Base-by-base conservation (phyloP, 2,113 vertebrate genomes). In the Datnioides undecimradiatus region DNA sequence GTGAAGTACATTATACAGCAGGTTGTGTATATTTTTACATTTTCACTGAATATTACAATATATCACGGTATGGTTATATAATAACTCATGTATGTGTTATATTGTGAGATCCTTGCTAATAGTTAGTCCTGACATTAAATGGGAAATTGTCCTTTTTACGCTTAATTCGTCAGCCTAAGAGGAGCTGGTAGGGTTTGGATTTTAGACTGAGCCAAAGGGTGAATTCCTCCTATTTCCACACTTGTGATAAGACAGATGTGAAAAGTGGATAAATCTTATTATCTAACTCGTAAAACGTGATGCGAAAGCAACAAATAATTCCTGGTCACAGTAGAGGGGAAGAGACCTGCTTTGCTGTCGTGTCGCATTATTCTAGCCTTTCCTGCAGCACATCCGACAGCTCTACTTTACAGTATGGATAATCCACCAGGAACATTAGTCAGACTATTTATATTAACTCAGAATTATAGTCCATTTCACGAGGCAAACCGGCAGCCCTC, bases 361-460 rank as follows among this genome's bases (percentile, higher is more conserved):
- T 12, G 9, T 45, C 29, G 3, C n/a, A 19, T 76, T 41, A 73
- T 0, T 12, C 16, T 1, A 8, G 40, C 38, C 43, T 57, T 14
- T 40, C 46, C 31, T 34, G 63, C 31, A 63, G 12, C 21, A 54
- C 85, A 80, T 90, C 83, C 65, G 43, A 76, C 62, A 66, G 54
- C 75, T 80, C 54, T 29, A 8, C 57, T 59, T 29, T 57, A 54
- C 51, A 45, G 51, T 70, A 33, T 14, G 64, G 41, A 69, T 81
- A 81, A 88, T 87, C 84, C 83, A 76, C n/a, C 60, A 34, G 67
- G 68, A 78, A 75, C 75, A 78, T 91, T 80, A 86, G 76, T 69
- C 54, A 25, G 64, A 80, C 73, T 83, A 79, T 90, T 90, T 77
- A 85, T 82, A 82, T 76, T 65, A 83, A 81, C 59, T 70, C 38